These are phyloP conservation scores for Diploscapter pachys DNA, from an alignment of 1,140 invertebrate species.

Conservation along the genomic window DNA sequence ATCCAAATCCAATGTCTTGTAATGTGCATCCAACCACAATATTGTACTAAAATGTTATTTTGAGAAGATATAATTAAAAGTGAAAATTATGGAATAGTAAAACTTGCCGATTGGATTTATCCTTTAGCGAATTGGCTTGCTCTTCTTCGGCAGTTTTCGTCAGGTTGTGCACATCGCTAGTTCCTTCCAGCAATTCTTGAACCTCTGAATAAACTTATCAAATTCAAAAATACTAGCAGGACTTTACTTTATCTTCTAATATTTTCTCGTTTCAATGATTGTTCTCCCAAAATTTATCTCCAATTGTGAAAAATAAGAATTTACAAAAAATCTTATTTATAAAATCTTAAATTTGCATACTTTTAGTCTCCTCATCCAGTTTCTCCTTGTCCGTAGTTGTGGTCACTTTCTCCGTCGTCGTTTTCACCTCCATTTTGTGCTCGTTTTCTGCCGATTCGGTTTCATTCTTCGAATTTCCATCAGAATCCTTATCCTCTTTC, in stretches of 20 bases:
- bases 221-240: background rate
- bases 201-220: conserved; percentile 14
- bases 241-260: background rate
- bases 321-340: background rate
- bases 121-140: conserved; percentile 19
- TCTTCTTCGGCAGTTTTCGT: conserved; percentile 29
- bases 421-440: background rate
- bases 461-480: background rate
- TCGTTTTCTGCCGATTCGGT: background rate
- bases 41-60: conserved; percentile 14
- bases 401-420: background rate
- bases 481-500: background rate
- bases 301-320: background rate
- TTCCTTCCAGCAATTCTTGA: conserved; percentile 22
- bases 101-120: conserved; percentile 19
- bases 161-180: conserved; percentile 18
- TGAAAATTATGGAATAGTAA: background rate
- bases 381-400: background rate
- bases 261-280: background rate
- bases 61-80: background rate
- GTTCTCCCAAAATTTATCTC: background rate
- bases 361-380: conserved; percentile 10
- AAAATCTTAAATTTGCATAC: conserved; percentile 10
- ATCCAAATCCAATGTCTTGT: conserved; percentile 49
- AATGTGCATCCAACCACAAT: conserved; percentile 52